phyloP scores from a whole-genome alignment of 2,113 vertebrate genomes.

The Romanogobio albipinnatus region DNA sequence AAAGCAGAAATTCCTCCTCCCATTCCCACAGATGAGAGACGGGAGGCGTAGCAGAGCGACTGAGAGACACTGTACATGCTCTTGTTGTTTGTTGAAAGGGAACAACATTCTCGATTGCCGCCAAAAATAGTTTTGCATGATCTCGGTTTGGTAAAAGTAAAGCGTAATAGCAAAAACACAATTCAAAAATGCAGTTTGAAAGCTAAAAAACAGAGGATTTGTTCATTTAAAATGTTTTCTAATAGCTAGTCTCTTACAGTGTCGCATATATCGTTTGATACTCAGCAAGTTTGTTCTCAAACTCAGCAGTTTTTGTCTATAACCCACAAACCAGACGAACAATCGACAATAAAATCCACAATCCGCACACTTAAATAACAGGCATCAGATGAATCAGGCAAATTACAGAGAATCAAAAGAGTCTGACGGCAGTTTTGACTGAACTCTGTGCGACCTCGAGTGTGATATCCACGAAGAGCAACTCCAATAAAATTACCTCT shows the following conservation, averaged over 20 bases:
- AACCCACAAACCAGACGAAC: slow-evolving; percentile 8
- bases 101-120: background rate
- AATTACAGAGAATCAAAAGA: slow-evolving; percentile 4
- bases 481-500: slow-evolving; percentile 43
- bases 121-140: background rate
- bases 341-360: slow-evolving; percentile 2
- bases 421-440: slow-evolving; percentile 1
- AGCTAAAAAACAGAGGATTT: background rate
- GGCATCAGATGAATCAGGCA: slow-evolving; percentile 7
- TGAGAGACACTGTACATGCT: background rate
- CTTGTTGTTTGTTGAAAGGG: slow-evolving; percentile 3
- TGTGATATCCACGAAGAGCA: background rate
- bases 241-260: background rate
- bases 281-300: no score
- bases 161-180: no score
- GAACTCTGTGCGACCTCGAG: slow-evolving; percentile 49
- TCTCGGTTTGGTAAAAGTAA: background rate
- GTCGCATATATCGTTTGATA: background rate
- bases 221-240: background rate
- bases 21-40: background rate
- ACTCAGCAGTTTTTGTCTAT: background rate
- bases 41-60: no score
- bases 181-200: background rate
- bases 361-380: background rate
- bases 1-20: background rate